Conservation (phyloP, 1,140 invertebrate species). For the Hestina assimilis region DNA sequence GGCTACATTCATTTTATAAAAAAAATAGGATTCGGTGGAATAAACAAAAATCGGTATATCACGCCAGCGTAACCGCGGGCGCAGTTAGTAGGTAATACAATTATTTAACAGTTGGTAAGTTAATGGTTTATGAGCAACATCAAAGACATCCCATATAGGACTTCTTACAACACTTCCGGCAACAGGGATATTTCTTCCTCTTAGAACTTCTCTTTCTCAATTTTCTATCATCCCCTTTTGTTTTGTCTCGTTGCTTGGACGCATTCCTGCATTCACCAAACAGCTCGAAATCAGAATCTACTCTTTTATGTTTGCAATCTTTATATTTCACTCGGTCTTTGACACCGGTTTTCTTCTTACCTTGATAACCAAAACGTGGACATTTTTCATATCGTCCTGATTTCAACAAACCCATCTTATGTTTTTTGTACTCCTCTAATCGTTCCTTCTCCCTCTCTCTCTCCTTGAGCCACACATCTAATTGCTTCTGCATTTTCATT, state of each 20-base stretch:
- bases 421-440: constrained; percentile 27
- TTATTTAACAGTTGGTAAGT: no score
- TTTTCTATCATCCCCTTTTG: neutral
- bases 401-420: constrained; percentile 16
- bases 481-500: constrained; percentile 32
- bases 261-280: neutral
- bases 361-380: constrained; percentile 33
- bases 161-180: constrained; percentile 60
- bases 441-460: constrained; percentile 37
- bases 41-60: no score
- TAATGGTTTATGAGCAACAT: no score
- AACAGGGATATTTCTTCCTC: constrained; percentile 43
- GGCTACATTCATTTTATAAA: no score
- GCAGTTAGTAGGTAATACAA: no score
- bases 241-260: neutral
- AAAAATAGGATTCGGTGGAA: no score
- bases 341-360: constrained; percentile 16
- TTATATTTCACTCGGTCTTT: constrained; percentile 1
- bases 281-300: neutral
- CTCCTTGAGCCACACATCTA: constrained; percentile 49
- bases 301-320: constrained; percentile 11
- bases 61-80: no score
- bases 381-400: constrained; percentile 38
- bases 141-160: constrained; percentile 59
- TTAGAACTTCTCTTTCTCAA: neutral